Conservation (phyloP, 2,888 invertebrate species). For the Diplazon laetatorius region DNA sequence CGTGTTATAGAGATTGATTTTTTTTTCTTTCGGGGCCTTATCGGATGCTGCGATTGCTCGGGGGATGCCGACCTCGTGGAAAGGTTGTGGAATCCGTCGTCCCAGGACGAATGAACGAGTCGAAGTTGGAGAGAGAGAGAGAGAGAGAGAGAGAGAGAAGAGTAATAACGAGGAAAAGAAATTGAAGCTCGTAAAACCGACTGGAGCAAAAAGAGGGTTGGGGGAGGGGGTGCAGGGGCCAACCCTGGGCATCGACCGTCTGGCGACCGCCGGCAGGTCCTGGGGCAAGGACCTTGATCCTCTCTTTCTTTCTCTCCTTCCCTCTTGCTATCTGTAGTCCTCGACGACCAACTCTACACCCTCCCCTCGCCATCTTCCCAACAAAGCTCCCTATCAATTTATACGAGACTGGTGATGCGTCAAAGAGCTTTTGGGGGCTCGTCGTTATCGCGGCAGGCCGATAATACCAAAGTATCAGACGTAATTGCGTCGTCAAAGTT, state of each 20-base stretch:
- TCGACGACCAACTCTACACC: not conserved
- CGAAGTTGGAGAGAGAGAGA: not conserved
- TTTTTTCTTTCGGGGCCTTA: not conserved
- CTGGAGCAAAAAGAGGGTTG: slow-evolving; percentile 12
- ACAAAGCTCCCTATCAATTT: slow-evolving; percentile 25
- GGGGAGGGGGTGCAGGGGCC: slow-evolving; percentile 28
- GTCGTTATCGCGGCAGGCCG: not conserved
- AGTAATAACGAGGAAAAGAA: slow-evolving; percentile 42
- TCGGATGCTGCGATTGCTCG: slow-evolving; percentile 4
- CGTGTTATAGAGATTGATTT: not conserved
- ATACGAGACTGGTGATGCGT: slow-evolving; percentile 9
- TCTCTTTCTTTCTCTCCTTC: slow-evolving; percentile 44
- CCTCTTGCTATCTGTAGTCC: slow-evolving; percentile 15
- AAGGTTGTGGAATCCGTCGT: not conserved
- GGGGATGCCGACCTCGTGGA: not conserved
- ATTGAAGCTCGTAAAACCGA: slow-evolving; percentile 40
- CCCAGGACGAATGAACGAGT: slow-evolving; percentile 13
- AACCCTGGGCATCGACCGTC: slow-evolving; percentile 80
- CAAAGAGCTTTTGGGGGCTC: slow-evolving; percentile 24
- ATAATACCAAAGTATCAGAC: slow-evolving; percentile 13
- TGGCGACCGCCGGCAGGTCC: slow-evolving; percentile 71
- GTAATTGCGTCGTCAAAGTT: slow-evolving; percentile 19
- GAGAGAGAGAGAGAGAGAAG: not conserved
- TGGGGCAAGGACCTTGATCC: slow-evolving; percentile 79
- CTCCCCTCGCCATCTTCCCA: not conserved